A percentile compares a stretch with the other conserved stretches of the same genome.
phyloP scores from a whole-genome alignment of 2,797 vertebrate species.

The Mionectes olivaceus region DNA sequence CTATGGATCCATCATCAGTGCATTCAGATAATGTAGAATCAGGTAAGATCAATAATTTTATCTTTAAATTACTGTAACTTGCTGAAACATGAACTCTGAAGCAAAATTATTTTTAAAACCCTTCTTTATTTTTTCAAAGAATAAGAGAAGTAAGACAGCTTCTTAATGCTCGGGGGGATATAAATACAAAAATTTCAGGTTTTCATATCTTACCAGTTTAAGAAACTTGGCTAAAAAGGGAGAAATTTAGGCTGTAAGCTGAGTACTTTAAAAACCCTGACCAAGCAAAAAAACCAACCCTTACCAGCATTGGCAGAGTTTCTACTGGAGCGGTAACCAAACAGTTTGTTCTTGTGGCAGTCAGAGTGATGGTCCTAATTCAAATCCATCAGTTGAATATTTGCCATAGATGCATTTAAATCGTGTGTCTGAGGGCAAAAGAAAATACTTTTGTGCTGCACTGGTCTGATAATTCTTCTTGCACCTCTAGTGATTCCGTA shows the following conservation, averaged over 20 bases:
- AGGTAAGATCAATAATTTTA: slow-evolving; percentile 60
- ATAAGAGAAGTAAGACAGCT: neutral
- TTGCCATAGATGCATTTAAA: neutral
- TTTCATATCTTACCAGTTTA: neutral
- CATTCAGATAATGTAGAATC: slow-evolving; percentile 78
- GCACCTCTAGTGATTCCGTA: slow-evolving; percentile 86
- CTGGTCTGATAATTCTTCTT: neutral
- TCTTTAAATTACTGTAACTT: neutral
- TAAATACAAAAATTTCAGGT: neutral
- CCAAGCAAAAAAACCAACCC: neutral
- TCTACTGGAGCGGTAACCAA: neutral
- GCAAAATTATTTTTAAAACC: neutral
- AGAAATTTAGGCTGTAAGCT: neutral
- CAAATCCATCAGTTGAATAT: neutral
- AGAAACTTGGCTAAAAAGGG: neutral
- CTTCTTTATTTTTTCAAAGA: neutral
- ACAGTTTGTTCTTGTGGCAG: neutral
- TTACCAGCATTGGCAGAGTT: neutral
- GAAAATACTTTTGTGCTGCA: neutral
- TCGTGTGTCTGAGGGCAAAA: neutral
- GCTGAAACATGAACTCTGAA: neutral
- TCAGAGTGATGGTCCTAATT: neutral
- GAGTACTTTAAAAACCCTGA: neutral
- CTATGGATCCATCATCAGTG: slow-evolving; percentile 78
- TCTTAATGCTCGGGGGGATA: neutral